Evolutionary conservation across 2,113 vertebrate species (phyloP), one percentile per base, ranked within the genome.

Genomic region (Caretta caretta): DNA sequence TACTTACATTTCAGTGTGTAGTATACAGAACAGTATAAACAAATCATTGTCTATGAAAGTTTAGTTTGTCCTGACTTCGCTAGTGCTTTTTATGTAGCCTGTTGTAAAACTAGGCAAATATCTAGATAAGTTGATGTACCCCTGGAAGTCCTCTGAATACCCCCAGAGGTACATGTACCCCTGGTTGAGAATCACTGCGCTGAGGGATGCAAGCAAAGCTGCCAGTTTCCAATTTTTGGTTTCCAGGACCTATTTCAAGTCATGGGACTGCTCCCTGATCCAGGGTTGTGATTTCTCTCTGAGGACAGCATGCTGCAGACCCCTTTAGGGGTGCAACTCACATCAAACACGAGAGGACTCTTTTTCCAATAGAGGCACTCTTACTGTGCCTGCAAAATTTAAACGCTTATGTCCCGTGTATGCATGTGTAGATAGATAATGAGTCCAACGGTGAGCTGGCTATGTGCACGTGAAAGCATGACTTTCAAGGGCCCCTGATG

Each of bases 191-290:
- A 62, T 6, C 57, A 29, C 27, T 62, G 65, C 31, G 82, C 91
- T 83, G 69, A 17, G 0, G 0, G 57, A 1, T 1, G 0, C 8
- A 2, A 29, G 69, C 7, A 3, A 17, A 82, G 24, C 86, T 54
- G 82, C 48, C 76, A 20, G 48, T 48, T 75, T n/a, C 92, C 78
- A 51, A 2, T 93, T 86, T 35, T 19, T 8, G 25, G 25, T 29
- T 59, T 31, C 59, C 31, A 31, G 29, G 6, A 8, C 51, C 82
- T 17, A 0, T 85, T 94, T 78, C 14, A 22, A 27, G 31, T 81
- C 20, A 13, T 86, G 50, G 50, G 84, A 11, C 86, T 76, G 35
- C 38, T 38, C 72, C 1, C 0, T 2, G 38, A 2, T 3, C 62
- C 84, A 78, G 59, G 1, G 0, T 2, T 25, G 72, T 69, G 83